Evolutionary conservation across 2,888 invertebrate genomes (phyloP), one percentile per base, ranked within the genome.

Genomic region (Eledone cirrhosa): DNA sequence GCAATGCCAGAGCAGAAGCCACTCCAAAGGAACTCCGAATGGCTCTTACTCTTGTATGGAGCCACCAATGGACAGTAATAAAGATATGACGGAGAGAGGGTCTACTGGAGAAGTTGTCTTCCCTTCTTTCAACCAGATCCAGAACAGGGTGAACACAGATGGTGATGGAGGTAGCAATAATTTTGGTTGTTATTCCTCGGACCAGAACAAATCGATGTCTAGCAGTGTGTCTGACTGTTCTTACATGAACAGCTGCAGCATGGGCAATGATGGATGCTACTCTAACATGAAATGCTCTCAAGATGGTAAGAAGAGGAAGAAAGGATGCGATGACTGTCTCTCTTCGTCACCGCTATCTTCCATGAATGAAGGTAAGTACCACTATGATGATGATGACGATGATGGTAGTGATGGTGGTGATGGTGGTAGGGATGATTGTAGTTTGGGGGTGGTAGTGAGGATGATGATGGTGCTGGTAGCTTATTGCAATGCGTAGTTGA

Each of bases 341-440:
- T 31, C n/a, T n/a, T 16, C 69, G 16, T 22, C 31, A 69, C 33
- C 33, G n/a, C 22, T 33, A 33, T 72, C 33, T 72, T 41, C 41
- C 31, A 72, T 72, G 5, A 31, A 72, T 72, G 33, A 72, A 72
- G 72, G 72, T 72, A 72, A 72, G 72, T 72, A n/a, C n/a, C n/a
- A 72, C 31, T n/a, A 41, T 22, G n/a, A 41, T 41, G 3, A 41
- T 41, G 41, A 41, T 41, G 41, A 41, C 33, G 33, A 41, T 41
- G 8, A 41, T 41, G 33, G 33, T 41, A 8, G 0, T 41, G n/a
- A n/a, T n/a, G n/a, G n/a, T n/a, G n/a, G n/a, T 22, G n/a, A 41
- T 41, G 3, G 11, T 41, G 41, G 11, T 41, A 11, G 8, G 5
- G 33, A 41, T 41, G 8, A 41, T 41, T 4, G 33, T 41, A 8